phyloP scores from a whole-genome alignment of 2,113 vertebrate species.

The Poeciliopsis occidentalis region DNA sequence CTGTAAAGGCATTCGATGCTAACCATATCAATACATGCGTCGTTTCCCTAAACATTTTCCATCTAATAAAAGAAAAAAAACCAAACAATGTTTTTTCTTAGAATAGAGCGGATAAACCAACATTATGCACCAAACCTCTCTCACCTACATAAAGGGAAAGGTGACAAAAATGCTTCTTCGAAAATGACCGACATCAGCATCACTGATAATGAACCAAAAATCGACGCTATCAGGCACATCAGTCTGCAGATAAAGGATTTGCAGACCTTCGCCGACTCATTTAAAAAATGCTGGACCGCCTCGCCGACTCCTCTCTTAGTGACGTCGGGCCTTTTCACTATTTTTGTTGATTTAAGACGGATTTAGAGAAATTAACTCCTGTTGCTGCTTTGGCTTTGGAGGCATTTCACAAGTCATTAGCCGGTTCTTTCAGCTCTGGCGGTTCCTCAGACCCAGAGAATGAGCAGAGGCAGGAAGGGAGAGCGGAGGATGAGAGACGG shows the following conservation, averaged over 20 bases:
- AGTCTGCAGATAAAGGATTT: slow-evolving; percentile 18
- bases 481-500: no score
- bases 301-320: slow-evolving; percentile 22
- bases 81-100: no score
- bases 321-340: slow-evolving; percentile 43
- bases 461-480: neutral
- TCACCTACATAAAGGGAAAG: no score
- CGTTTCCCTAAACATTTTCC: neutral
- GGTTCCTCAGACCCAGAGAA: slow-evolving; percentile 48
- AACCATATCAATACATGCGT: neutral
- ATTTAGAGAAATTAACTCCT: slow-evolving; percentile 67
- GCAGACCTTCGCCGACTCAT: slow-evolving; percentile 63
- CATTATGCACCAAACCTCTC: no score
- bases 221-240: slow-evolving; percentile 22
- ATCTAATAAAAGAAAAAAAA: no score
- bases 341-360: slow-evolving; percentile 51
- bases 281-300: slow-evolving; percentile 34
- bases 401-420: slow-evolving; percentile 74
- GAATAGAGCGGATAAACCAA: no score
- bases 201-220: neutral
- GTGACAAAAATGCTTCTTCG: no score
- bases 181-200: no score
- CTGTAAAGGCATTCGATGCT: slow-evolving; percentile 8
- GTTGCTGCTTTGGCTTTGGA: slow-evolving; percentile 63
- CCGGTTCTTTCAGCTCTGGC: slow-evolving; percentile 67